Evolutionary conservation across 2,113 vertebrate genomes (phyloP), one percentile per base, ranked within the genome.

Genomic region (Centrocercus urophasianus): DNA sequence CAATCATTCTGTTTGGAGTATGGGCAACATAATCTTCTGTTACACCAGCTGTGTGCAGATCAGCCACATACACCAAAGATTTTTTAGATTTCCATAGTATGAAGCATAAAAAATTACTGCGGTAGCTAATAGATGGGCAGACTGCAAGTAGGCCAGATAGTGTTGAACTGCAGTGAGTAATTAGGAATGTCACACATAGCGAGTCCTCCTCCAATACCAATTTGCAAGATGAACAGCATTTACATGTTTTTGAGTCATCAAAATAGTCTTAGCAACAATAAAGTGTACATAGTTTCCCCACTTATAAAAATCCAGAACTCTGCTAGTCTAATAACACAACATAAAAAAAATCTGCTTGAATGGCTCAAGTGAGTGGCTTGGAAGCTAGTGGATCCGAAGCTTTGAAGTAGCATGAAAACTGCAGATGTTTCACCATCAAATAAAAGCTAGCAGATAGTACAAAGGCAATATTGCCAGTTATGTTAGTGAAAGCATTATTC

Each of bases 1-100:
- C 95, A 89, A 97, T 98, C 97, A 96, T 89, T 93, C 11, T 1
- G 60, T 96, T 97, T 96, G 96, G 84, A 82, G 50, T 90, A 96
- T 74, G 84, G 92, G 90, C 94, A 98, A 97, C 95, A 96, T 96
- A 95, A 97, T 98, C 94, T 97, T 95, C 93, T 97, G 88, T 91
- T 93, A 36, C 13, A 95, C 73, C 97, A 97, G 94, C 93, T 98
- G 95, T 90, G 74, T 87, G 64, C 4, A 2, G 42, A 52, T 93
- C 56, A 96, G 52, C 50, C n/a, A 74, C 65, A 72, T 74, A 74
- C 74, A 28, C 56, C 27, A 43, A 71, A 79, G 71, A 93, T 88
- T 90, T 30, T 22, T 64, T 40, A 70, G 50, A 36, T 84, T 95
- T 83, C 42, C 56, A 82, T 6, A 15, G 48, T 50, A 70, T 60